Percentiles rank a stretch among this genome's conserved stretches.
These are phyloP conservation scores for Lycaon pictus DNA, from an alignment of 2,113 vertebrate species.

Conservation along the genomic window DNA sequence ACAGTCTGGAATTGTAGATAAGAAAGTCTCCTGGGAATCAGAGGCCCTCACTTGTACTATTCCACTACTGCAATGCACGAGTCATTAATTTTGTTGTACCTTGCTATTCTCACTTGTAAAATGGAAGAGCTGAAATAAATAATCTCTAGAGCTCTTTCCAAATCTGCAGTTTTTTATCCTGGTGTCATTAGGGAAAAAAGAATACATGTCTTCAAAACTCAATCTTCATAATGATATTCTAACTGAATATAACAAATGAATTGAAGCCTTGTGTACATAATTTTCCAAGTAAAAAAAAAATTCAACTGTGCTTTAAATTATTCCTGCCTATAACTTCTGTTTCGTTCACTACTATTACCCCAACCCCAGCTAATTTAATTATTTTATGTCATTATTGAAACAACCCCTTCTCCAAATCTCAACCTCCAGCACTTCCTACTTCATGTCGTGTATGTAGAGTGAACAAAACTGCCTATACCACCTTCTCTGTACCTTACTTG, in stretches of 20 bases:
- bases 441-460: neutral
- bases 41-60: neutral
- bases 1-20: neutral
- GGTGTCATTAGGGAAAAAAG: neutral
- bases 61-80: accelerated
- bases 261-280: neutral
- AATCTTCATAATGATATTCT: neutral
- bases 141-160: neutral
- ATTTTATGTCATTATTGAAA: neutral
- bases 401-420: neutral
- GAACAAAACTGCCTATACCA: neutral
- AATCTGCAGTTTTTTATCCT: neutral
- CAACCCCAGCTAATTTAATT: neutral
- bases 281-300: neutral
- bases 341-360: neutral
- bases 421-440: neutral
- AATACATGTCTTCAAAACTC: neutral
- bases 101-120: neutral
- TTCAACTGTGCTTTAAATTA: neutral
- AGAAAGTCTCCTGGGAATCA: neutral
- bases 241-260: neutral
- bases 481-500: neutral
- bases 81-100: neutral
- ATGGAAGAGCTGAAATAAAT: neutral
- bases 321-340: neutral